Evolutionary conservation across 2,113 vertebrate species (phyloP).

Genomic region (Galemys pyrenaicus): DNA sequence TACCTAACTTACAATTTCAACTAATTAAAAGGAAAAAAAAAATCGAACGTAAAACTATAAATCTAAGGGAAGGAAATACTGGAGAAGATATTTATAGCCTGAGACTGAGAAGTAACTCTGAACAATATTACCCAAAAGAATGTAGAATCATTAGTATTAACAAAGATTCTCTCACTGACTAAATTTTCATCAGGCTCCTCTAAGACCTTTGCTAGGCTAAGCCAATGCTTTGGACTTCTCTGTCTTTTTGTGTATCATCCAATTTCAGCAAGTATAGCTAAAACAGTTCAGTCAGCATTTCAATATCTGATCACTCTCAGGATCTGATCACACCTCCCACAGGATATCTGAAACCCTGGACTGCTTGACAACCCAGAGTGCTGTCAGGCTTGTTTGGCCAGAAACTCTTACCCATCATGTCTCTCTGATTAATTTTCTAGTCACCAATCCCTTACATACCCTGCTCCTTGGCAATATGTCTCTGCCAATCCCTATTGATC

Average conservation of each 20-base stretch:
- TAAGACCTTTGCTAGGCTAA: neutral
- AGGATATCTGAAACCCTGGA: neutral
- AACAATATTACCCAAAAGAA: neutral
- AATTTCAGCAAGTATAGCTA: neutral
- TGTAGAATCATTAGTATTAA: neutral
- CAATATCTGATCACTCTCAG: neutral
- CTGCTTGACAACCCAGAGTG: neutral
- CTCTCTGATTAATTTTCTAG: neutral
- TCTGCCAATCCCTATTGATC: neutral
- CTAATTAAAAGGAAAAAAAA: neutral
- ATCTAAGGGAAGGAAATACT: neutral
- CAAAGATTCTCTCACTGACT: neutral
- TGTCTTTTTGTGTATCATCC: neutral
- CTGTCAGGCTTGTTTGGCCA: neutral
- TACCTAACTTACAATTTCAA: neutral
- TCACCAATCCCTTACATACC: neutral
- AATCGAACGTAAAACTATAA: neutral
- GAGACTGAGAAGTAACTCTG: neutral
- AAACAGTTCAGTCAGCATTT: neutral
- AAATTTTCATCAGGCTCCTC: neutral
- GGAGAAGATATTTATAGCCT: neutral
- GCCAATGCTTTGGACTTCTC: neutral
- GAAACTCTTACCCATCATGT: neutral
- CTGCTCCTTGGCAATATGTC: neutral
- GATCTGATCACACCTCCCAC: neutral